Conservation (phyloP, 2,797 vertebrate genomes). For the Holocentrus rufus region DNA sequence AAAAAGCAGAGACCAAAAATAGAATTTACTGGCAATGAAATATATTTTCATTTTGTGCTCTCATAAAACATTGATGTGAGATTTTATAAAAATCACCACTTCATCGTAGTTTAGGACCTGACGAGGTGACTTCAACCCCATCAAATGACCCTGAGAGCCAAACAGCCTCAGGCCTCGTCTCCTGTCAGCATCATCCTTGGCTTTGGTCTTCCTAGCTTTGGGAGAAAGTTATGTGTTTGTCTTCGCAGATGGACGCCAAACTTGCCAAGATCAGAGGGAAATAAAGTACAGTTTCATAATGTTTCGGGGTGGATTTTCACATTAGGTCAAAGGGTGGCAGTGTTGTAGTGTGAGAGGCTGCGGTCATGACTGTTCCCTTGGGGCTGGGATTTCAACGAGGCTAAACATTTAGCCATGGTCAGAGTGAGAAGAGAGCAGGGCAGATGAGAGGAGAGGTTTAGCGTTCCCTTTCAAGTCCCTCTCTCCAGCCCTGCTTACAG, state of each 20-base stretch:
- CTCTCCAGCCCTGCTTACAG: constrained; percentile 73
- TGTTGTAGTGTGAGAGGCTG: constrained; percentile 56
- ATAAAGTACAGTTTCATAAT: not conserved
- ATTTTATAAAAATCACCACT: too few relatives aligned
- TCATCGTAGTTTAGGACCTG: not conserved
- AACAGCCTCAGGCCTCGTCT: not conserved
- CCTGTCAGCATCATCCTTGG: not conserved
- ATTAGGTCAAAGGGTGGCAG: constrained; percentile 74
- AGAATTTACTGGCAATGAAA: too few relatives aligned
- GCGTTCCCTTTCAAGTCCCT: constrained; percentile 80
- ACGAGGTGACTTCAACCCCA: constrained; percentile 8
- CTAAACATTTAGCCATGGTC: constrained; percentile 64
- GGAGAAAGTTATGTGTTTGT: not conserved
- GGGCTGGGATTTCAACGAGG: constrained; percentile 71
- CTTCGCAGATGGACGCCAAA: constrained; percentile 6
- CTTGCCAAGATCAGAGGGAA: not conserved
- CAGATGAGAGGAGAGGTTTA: constrained; percentile 75
- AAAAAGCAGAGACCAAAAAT: not conserved
- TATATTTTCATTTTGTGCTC: too few relatives aligned
- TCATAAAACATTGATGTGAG: too few relatives aligned
- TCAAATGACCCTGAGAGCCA: not conserved
- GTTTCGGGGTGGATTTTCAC: constrained; percentile 23
- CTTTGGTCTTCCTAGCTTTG: not conserved
- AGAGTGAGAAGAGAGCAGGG: constrained; percentile 58
- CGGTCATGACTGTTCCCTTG: constrained; percentile 28